phyloP scores from a whole-genome alignment of 2,888 invertebrate species.

The Alviniconcha strummeri region DNA sequence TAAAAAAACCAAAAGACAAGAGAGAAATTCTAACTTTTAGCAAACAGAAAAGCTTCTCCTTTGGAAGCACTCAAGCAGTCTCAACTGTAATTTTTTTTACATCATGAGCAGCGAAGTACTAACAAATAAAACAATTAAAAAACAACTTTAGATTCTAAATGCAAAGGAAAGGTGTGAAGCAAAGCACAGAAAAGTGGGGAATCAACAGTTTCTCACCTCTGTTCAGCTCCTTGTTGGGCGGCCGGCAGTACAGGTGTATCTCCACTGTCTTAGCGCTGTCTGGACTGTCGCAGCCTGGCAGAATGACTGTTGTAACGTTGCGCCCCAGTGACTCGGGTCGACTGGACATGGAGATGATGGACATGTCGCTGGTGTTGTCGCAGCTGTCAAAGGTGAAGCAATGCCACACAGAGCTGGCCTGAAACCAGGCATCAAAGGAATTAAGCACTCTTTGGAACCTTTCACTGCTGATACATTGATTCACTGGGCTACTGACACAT shows the following conservation, averaged over 20 bases:
- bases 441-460: neutral
- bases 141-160: too few species aligned
- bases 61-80: too few species aligned
- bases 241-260: conserved; percentile 58
- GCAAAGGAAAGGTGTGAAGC: too few species aligned
- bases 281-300: conserved; percentile 46
- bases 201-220: conserved; percentile 44
- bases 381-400: conserved; percentile 63
- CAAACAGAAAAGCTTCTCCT: too few species aligned
- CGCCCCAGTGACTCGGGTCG: conserved; percentile 51
- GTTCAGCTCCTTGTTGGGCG: conserved; percentile 54
- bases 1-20: too few species aligned
- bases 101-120: too few species aligned
- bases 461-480: neutral
- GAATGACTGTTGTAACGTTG: conserved; percentile 53
- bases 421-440: conserved; percentile 6
- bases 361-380: conserved; percentile 48
- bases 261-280: conserved; percentile 36
- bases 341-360: conserved; percentile 54
- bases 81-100: too few species aligned
- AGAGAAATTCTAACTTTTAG: too few species aligned
- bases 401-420: conserved; percentile 51
- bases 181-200: too few species aligned
- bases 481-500: too few species aligned
- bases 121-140: too few species aligned